Conservation (phyloP, 2,888 invertebrate species). For the Leistus spinibarbis region DNA sequence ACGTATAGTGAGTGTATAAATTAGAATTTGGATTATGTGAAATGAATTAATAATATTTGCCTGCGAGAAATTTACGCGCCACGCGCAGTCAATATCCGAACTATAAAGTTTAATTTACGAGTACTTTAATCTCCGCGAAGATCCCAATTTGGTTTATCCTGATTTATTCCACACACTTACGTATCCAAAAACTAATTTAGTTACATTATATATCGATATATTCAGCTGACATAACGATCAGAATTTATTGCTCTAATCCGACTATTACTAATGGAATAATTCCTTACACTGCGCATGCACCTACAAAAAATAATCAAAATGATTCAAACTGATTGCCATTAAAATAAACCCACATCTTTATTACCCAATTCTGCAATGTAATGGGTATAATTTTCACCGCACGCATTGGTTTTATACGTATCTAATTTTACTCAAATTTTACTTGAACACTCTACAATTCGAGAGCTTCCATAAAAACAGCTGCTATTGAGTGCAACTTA, state of each 20-base stretch:
- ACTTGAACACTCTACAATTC: too few species aligned
- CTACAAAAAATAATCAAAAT: not conserved
- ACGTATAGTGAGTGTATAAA: slow-evolving; percentile 12
- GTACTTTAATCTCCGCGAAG: slow-evolving; percentile 32
- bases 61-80: slow-evolving; percentile 24
- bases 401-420: not conserved
- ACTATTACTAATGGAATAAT: slow-evolving; percentile 37
- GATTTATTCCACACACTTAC: slow-evolving; percentile 35
- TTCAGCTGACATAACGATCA: not conserved
- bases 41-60: slow-evolving; percentile 36
- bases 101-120: slow-evolving; percentile 38
- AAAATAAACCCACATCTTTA: not conserved
- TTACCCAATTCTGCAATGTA: not conserved
- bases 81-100: slow-evolving; percentile 30
- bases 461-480: too few species aligned
- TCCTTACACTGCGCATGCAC: slow-evolving; percentile 1
- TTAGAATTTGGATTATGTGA: slow-evolving; percentile 38
- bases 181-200: slow-evolving; percentile 38
- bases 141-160: slow-evolving; percentile 37
- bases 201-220: slow-evolving; percentile 38
- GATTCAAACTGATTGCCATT: not conserved
- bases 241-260: slow-evolving; percentile 33
- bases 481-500: too few species aligned
- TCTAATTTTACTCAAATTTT: too few species aligned
- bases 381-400: not conserved